These are phyloP conservation scores for Narcine bancroftii DNA, from an alignment of 2,113 vertebrate genomes.

Conservation along the genomic window DNA sequence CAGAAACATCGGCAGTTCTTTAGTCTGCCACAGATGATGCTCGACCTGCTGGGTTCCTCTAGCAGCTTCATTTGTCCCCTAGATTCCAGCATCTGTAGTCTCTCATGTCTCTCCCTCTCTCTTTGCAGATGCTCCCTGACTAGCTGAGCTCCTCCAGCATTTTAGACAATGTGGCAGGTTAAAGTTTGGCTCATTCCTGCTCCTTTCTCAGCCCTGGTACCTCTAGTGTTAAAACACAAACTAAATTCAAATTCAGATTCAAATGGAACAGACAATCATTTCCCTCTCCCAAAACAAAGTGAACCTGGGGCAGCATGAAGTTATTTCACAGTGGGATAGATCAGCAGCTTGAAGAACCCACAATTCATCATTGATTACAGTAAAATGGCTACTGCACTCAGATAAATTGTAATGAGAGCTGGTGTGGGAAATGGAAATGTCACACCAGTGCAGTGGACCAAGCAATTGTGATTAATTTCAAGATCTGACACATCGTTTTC, in stretches of 20 bases:
- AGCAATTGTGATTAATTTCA: conserved; percentile 22
- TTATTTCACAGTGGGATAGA: conserved; percentile 1
- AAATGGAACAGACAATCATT: no score
- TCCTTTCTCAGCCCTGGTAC: neutral
- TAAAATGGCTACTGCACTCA: conserved; percentile 1
- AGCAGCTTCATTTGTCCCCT: no score
- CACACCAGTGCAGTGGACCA: neutral
- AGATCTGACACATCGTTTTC: neutral
- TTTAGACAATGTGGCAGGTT: no score
- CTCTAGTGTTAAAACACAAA: neutral
- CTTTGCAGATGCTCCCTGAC: no score
- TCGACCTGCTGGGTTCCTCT: no score
- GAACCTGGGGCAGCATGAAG: no score
- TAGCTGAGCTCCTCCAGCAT: no score
- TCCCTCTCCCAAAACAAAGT: neutral
- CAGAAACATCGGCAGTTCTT: no score
- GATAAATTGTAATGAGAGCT: neutral
- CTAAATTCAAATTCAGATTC: neutral
- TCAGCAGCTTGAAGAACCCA: neutral
- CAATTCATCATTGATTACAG: neutral
- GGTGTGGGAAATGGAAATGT: conserved; percentile 28
- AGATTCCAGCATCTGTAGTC: no score
- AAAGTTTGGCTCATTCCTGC: no score
- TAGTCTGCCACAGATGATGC: no score
- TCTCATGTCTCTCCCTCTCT: no score